Evolutionary conservation across 2,888 invertebrate species (phyloP), one percentile per base, ranked within the genome.

Genomic region (Dasysyrphus albostriatus): DNA sequence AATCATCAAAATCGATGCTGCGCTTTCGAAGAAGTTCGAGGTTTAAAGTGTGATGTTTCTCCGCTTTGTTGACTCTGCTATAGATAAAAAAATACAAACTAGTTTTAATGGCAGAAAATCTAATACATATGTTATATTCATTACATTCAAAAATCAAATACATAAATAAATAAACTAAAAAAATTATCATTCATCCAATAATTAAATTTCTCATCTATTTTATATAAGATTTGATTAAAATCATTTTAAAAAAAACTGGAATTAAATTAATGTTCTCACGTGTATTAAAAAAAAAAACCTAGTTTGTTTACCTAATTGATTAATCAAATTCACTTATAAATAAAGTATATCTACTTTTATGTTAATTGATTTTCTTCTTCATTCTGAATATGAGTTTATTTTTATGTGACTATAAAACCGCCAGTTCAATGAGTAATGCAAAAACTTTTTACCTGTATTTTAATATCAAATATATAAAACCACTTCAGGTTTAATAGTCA

Each of bases 401-500:
- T 16, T 37, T 59, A 19, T 37, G 58, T 14, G 19, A 19, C 1
- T 3, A 37, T 59, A 59, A 59, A 59, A 59, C 1, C 7, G 14
- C 5, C 19, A 58, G 37, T 37, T 58, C 16, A 58, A 58, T 16
- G 39, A 16, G 19, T 6, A 59, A 59, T 34, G 7, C 9, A 10
- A 59, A 58, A 37, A 2, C 37, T 7, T 7, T 59, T 7, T 12
- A 29, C 24, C 3, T 37, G 10, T 39, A 10, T 37, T 6, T 37
- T 37, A 37, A 39, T 14, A 2, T 24, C 3, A 24, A 2, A 24
- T 24, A 24, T 24, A 1, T 24, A 24, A 24, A 24, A 37, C 8
- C 12, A 16, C 37, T 56, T n/a, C 2, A n/a, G 42, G 42, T 70
- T 70, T 32, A 47, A 72, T 63, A 63, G 63, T 70, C 51, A 78